Percentiles rank a stretch among this genome's conserved stretches.
phyloP scores from a whole-genome alignment of 1,140 invertebrate genomes.

The Tachypleus tridentatus region DNA sequence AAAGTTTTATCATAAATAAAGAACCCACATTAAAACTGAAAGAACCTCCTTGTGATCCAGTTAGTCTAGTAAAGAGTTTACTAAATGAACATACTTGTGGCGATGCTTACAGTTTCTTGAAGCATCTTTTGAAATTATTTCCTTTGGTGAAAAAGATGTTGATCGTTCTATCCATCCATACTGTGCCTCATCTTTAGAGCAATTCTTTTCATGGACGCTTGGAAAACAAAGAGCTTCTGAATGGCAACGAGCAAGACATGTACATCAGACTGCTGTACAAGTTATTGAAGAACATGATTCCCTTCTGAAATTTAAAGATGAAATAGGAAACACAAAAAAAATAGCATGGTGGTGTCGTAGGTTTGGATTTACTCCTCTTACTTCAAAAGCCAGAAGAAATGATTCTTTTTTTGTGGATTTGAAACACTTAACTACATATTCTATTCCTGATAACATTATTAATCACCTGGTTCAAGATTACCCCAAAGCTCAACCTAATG shows the following conservation, averaged over 20 bases:
- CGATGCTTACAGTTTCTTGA: constrained; percentile 15
- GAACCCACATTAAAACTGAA: neutral
- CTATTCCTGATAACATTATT: no score
- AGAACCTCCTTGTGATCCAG: neutral
- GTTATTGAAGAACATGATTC: constrained; percentile 29
- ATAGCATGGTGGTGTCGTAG: constrained; percentile 41
- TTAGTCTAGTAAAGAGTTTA: constrained; percentile 4
- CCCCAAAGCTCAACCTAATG: neutral
- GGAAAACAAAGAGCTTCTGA: constrained; percentile 42
- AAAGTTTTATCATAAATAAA: neutral
- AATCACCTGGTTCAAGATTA: no score
- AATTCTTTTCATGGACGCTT: constrained; percentile 38
- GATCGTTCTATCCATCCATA: constrained; percentile 38
- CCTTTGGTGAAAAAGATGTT: constrained; percentile 18
- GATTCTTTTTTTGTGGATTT: no score
- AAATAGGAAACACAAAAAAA: constrained; percentile 38
- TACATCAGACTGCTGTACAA: constrained; percentile 25
- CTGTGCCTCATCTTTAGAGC: constrained; percentile 32
- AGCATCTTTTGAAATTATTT: constrained; percentile 12
- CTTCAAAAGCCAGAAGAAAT: neutral
- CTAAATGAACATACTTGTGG: constrained; percentile 2
- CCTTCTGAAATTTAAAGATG: constrained; percentile 27
- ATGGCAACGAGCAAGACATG: constrained; percentile 36
- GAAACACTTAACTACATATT: no score
- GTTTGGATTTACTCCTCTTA: constrained; percentile 36